Conservation (phyloP, 2,113 vertebrate genomes). For the Colistium nudipinnis region DNA sequence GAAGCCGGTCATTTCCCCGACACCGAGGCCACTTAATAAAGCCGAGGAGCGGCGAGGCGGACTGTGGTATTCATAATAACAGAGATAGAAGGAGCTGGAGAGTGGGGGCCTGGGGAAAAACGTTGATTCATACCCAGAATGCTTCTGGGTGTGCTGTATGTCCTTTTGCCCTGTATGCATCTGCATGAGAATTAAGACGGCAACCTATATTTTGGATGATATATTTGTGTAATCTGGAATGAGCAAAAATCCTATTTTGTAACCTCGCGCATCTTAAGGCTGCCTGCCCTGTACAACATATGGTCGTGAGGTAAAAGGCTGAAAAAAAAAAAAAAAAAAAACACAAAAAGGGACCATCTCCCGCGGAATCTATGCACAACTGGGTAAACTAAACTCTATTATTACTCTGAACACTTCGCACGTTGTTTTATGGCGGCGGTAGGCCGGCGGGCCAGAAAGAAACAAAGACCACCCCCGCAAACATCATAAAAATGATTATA, state of each 20-base stretch:
- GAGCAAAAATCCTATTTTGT: conserved; percentile 47
- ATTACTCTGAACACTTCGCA: conserved; percentile 18
- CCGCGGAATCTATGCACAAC: conserved; percentile 5
- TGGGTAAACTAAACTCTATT: conserved; percentile 27
- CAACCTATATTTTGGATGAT: neutral
- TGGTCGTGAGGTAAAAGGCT: neutral
- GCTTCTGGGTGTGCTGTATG: too few species aligned
- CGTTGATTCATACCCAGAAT: too few species aligned
- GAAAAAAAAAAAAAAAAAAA: neutral
- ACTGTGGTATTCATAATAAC: neutral
- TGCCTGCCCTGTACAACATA: neutral
- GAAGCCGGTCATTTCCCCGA: neutral
- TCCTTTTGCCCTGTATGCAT: neutral
- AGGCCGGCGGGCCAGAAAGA: conserved; percentile 15
- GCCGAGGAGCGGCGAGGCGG: neutral
- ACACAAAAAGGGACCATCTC: neutral
- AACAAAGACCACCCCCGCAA: conserved; percentile 9
- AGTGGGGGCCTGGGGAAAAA: neutral
- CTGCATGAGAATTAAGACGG: neutral
- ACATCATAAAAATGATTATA: conserved; percentile 37
- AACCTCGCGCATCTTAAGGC: too few species aligned
- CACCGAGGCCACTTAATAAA: neutral
- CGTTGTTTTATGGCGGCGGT: conserved; percentile 26
- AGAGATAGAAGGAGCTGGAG: neutral
- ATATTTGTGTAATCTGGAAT: conserved; percentile 44